Evolutionary conservation across 2,888 invertebrate genomes (phyloP), one percentile per base, ranked within the genome.

Genomic region (Apodemia mormo): DNA sequence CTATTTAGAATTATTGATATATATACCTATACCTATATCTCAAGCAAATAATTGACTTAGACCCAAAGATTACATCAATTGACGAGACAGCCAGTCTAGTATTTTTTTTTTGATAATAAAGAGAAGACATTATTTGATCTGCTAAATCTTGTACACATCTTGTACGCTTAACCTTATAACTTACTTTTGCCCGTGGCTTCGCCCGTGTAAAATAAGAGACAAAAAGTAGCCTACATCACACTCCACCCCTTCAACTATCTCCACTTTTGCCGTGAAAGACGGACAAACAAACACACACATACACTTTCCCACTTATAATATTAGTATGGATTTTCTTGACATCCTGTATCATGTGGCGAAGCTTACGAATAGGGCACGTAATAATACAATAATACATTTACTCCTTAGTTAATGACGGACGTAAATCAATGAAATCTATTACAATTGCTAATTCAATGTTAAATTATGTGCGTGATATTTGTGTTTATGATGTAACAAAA

Each of bases 401-500:
- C 56, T 56, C 56, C 56, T 8, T 29, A 29, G 9, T 56, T 56
- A 56, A 56, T 29, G 56, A 56, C 56, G 22, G 7, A 56, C 56
- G 56, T 56, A 56, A 56, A 56, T 56, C 68, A 71, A 73, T 73
- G 70, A 71, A 72, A 70, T 70, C 70, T 70, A 72, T 74, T 72
- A 56, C 56, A 56, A 56, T 56, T 56, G 56, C 22, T 56, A 56
- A 56, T 56, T 56, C 56, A 56, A 56, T 56, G 56, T 56, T 22
- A 29, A 67, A 69, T 69, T 67, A 67, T 49, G 12, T 70, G 70
- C 66, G 68, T 74, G 76, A 74, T 76, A 76, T 71, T 68, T 71
- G 74, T 73, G 74, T 74, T 76, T 74, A 74, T 75, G 75, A 75
- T 72, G 74, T 76, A 74, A 77, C 75, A 73, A 76, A 72, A 73